Conservation (phyloP, 2,797 vertebrate species). For the Phalloptychus januarius region DNA sequence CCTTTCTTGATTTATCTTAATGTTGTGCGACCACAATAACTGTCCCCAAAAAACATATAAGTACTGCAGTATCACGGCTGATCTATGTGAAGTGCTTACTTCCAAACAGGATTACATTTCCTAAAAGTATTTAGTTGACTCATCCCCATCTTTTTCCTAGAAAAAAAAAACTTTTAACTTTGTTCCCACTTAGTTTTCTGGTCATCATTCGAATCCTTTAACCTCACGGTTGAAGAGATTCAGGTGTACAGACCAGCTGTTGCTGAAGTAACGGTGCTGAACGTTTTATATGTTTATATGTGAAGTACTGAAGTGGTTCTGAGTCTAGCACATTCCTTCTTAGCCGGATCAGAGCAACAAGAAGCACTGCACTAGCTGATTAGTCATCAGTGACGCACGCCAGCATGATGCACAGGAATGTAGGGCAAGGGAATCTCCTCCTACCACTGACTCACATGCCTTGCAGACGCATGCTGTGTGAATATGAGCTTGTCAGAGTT, state of each 20-base stretch:
- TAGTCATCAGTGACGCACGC: conserved; percentile 80
- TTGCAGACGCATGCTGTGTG: conserved; percentile 34
- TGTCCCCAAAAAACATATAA: background rate
- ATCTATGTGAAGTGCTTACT: background rate
- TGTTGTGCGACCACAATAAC: background rate
- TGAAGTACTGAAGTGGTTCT: conserved; percentile 47
- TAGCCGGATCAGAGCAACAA: conserved; percentile 60
- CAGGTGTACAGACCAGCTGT: background rate
- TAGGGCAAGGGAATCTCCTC: conserved; percentile 82
- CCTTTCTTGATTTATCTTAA: background rate
- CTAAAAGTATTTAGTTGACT: background rate
- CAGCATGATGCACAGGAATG: conserved; percentile 72
- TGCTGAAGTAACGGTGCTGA: conserved; percentile 9
- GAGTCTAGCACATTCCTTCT: conserved; percentile 69
- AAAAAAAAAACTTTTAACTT: background rate
- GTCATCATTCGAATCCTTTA: background rate
- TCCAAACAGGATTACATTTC: background rate
- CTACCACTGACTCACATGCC: conserved; percentile 68
- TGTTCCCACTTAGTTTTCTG: background rate
- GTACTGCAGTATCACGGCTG: background rate
- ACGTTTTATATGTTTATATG: conserved; percentile 35
- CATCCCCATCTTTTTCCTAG: background rate
- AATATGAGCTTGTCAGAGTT: conserved; percentile 5
- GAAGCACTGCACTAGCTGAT: conserved; percentile 66
- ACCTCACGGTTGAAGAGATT: background rate